phyloP scores from a whole-genome alignment of 2,888 invertebrate species.

The Sphaerophoria taeniata region DNA sequence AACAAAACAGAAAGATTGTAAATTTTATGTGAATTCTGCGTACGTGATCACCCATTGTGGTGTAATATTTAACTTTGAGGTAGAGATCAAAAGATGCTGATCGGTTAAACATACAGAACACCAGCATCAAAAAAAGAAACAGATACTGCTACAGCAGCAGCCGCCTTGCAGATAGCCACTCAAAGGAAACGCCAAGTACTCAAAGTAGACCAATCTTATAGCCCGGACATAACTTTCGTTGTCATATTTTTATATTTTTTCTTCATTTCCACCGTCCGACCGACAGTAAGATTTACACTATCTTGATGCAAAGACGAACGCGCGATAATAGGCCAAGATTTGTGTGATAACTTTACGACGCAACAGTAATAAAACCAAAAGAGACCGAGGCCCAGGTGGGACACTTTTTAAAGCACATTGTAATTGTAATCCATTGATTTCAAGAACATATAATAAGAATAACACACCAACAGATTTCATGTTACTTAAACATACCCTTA shows the following conservation, averaged over 20 bases:
- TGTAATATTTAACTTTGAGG: slow-evolving; percentile 79
- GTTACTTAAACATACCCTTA: no score
- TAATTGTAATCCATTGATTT: no score
- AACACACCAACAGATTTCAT: no score
- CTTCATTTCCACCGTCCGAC: slow-evolving; percentile 51
- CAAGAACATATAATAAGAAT: no score
- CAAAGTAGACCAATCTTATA: slow-evolving; percentile 70
- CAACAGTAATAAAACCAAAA: no score
- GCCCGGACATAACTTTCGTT: slow-evolving; percentile 63
- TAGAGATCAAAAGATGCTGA: slow-evolving; percentile 71
- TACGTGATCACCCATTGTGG: slow-evolving; percentile 83
- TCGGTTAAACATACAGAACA: slow-evolving; percentile 23
- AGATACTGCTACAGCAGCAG: slow-evolving; percentile 3
- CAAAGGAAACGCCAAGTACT: slow-evolving; percentile 29
- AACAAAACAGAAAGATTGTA: slow-evolving; percentile 73
- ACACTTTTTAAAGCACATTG: no score
- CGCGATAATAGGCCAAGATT: slow-evolving; percentile 70
- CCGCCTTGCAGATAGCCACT: neutral
- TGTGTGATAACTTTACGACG: slow-evolving; percentile 65
- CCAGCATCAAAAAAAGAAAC: neutral
- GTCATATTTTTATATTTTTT: slow-evolving; percentile 72
- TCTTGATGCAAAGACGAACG: slow-evolving; percentile 61
- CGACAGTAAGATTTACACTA: slow-evolving; percentile 67
- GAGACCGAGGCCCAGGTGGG: no score
- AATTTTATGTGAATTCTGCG: slow-evolving; percentile 75